Evolutionary conservation across 2,113 vertebrate genomes (phyloP), one percentile per base, ranked within the genome.

Genomic region (Alethe diademata): DNA sequence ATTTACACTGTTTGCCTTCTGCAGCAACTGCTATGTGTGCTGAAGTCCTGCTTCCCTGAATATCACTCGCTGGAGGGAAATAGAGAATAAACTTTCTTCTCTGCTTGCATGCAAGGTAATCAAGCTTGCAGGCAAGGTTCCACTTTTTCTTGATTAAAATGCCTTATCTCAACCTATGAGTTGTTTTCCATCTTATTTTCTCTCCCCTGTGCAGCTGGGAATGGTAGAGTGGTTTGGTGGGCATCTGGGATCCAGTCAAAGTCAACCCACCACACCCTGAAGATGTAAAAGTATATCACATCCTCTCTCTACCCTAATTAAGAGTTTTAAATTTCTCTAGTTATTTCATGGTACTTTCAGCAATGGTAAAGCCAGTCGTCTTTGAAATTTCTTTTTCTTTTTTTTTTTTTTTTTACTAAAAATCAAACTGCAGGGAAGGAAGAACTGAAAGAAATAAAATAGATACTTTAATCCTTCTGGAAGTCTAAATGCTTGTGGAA

Each of bases 11-110:
- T 42, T 48, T 66, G 35, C 16, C 15, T 56, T 57, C 50, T 42
- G 42, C 6, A 65, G 19, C 15, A 85, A n/a, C 6, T 0, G 0
- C 60, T 29, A 25, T 0, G 0, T 7, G 16, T 17, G 16, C 24
- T 48, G 19, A 50, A 35, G 42, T 25, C 10, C 35, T 50, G 25
- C 19, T 75, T 20, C 25, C 35, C 11, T 25, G 35, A 35, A 35
- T 8, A 35, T 35, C 0, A 1, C n/a, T 25, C 0, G 0, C 25
- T 58, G 35, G 31, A 35, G 13, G 10, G 42, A 85, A 58, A 13
- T 8, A 50, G 43, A 58, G 25, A 66, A 58, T 14, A 35, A 66
- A 50, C 20, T 42, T 65, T n/a, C n/a, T 47, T 56, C 35, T 75
- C 38, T 50, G 61, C 8, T 50, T 35, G 28, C 0, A 3, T 50